A percentile compares a stretch with the other conserved stretches of the same genome.
Conservation (phyloP, 1,140 invertebrate species). For the Magallana ariakensis region DNA sequence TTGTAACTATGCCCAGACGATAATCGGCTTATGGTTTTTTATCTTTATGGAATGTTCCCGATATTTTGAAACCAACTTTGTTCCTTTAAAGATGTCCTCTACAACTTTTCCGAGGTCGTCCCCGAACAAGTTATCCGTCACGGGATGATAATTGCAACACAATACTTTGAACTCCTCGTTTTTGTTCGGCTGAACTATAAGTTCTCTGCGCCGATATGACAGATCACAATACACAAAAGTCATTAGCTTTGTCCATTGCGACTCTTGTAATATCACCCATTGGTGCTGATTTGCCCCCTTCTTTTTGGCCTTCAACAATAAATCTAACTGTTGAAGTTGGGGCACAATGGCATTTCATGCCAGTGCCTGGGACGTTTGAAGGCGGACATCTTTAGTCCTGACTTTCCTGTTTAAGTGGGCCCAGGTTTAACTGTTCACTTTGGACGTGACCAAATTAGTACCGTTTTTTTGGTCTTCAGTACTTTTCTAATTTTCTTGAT, state of each 20-base stretch:
- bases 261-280: background rate
- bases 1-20: background rate
- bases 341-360: slow-evolving; percentile 13
- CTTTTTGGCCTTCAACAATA: background rate
- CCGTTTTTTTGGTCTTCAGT: too few relatives aligned
- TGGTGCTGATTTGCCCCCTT: background rate
- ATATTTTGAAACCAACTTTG: background rate
- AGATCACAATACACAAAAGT: background rate
- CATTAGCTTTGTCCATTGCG: background rate
- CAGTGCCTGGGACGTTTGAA: slow-evolving; percentile 27
- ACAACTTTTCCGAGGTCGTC: background rate
- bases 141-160: background rate
- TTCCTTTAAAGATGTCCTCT: background rate
- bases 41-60: background rate
- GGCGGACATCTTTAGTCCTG: slow-evolving; percentile 1
- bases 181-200: too few relatives aligned
- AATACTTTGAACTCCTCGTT: too few relatives aligned
- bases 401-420: background rate
- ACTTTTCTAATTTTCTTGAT: background rate
- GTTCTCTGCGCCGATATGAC: background rate
- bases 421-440: background rate
- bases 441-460: background rate
- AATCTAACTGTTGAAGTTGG: slow-evolving; percentile 22
- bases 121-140: background rate
- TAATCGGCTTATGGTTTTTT: background rate